A percentile compares a stretch with the other conserved stretches of the same genome.
These are phyloP conservation scores for Steinernema feltiae DNA, from an alignment of 1,140 invertebrate genomes.

Conservation along the genomic window DNA sequence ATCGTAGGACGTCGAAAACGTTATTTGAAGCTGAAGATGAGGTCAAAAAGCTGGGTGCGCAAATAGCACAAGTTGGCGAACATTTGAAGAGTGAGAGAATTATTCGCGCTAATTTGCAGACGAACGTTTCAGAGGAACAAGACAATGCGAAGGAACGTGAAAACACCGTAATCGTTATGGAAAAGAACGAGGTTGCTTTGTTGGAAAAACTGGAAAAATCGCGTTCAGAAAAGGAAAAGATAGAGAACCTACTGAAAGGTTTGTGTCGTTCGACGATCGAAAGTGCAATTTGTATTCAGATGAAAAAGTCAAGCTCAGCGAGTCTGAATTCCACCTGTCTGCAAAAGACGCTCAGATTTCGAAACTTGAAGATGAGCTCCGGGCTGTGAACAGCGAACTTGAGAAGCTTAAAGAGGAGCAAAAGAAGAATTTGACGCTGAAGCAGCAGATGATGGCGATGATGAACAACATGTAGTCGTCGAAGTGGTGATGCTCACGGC, in stretches of 20 bases:
- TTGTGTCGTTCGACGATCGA: background rate
- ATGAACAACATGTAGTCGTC: slow-evolving; percentile 2
- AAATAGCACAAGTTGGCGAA: background rate
- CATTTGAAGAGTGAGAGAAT: background rate
- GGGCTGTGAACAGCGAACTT: background rate
- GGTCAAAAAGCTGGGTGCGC: background rate
- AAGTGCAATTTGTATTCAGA: background rate
- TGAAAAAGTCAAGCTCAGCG: background rate
- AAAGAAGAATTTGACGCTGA: background rate
- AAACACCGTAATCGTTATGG: no score
- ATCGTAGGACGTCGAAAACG: background rate
- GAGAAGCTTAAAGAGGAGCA: background rate
- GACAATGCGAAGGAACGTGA: no score
- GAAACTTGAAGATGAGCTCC: background rate
- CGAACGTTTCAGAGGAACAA: no score
- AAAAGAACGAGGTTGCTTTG: background rate
- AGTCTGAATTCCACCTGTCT: background rate
- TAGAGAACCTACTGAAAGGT: background rate
- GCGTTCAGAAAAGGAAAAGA: background rate
- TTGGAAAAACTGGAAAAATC: no score
- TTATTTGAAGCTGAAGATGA: background rate
- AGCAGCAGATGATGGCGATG: slow-evolving; percentile 13
- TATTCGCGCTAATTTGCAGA: no score
- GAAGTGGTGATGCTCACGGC: background rate
- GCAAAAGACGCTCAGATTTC: background rate